Percentiles rank a stretch among this genome's conserved stretches.
Conservation (phyloP, 2,113 vertebrate species). For the Ginglymostoma cirratum region DNA sequence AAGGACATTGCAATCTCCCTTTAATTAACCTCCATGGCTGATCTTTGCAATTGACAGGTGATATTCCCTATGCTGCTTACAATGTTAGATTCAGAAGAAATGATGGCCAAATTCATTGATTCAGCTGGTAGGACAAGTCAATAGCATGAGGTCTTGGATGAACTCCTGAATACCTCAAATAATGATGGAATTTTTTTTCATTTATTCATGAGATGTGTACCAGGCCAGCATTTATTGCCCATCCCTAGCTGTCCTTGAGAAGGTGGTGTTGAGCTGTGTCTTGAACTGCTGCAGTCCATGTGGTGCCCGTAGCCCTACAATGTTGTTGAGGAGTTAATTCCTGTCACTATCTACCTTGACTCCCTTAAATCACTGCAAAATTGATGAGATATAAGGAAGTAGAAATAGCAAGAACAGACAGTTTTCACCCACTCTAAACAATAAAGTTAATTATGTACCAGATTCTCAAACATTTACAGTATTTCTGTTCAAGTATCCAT, state of each 20-base stretch:
- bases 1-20: not conserved
- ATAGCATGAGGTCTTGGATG: not conserved
- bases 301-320: too few species aligned
- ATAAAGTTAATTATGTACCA: not conserved
- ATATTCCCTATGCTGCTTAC: not conserved
- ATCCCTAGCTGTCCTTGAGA: too few species aligned
- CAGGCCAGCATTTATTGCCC: too few species aligned
- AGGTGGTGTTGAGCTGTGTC: too few species aligned
- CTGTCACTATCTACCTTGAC: not conserved
- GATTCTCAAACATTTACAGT: not conserved
- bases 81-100: not conserved
- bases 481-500: not conserved
- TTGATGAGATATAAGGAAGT: not conserved
- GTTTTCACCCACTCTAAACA: not conserved
- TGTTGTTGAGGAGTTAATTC: not conserved
- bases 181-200: not conserved
- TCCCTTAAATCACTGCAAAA: not conserved
- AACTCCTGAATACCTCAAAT: not conserved
- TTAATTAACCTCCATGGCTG: not conserved
- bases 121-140: not conserved
- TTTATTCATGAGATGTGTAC: too few species aligned
- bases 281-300: too few species aligned
- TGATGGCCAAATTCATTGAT: not conserved
- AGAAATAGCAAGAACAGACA: not conserved
- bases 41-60: not conserved